These are phyloP conservation scores for Arenaria interpres DNA, from an alignment of 2,113 vertebrate genomes.

Conservation along the genomic window DNA sequence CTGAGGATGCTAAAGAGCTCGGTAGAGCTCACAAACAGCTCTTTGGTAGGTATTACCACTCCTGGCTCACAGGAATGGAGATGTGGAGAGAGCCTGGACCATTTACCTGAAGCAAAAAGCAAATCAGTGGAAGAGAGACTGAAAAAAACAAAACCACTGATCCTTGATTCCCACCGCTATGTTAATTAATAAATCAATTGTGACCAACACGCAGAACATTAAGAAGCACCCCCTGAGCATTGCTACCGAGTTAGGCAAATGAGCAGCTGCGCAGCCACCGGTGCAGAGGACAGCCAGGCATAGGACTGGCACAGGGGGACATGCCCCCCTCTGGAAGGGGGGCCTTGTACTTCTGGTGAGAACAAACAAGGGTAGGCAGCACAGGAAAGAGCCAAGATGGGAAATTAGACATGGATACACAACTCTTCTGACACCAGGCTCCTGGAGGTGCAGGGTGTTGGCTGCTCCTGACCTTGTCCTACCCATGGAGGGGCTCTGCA, in stretches of 20 bases:
- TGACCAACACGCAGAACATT: slow-evolving; percentile 32
- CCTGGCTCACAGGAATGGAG: neutral
- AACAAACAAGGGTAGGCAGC: neutral
- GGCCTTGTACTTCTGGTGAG: accelerated
- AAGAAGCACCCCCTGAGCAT: slow-evolving; percentile 14
- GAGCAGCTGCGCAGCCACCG: slow-evolving; percentile 17
- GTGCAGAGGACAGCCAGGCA: neutral
- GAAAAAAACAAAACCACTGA: neutral
- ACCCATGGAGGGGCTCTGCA: neutral
- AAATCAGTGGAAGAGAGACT: neutral
- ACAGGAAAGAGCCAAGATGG: neutral
- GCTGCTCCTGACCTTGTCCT: neutral
- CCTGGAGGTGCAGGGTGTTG: neutral
- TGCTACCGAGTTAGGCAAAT: slow-evolving; percentile 49
- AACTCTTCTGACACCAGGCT: neutral
- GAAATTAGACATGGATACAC: neutral
- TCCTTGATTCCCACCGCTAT: neutral
- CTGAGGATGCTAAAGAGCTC: slow-evolving; percentile 44
- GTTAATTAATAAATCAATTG: slow-evolving; percentile 38
- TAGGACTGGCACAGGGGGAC: neutral
- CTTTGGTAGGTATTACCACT: neutral
- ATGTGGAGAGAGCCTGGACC: neutral
- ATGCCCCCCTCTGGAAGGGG: neutral
- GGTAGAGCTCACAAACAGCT: neutral
- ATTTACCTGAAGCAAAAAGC: neutral